Evolutionary conservation across 2,113 vertebrate genomes (phyloP), one percentile per base, ranked within the genome.

Genomic region (Siniperca chuatsi): DNA sequence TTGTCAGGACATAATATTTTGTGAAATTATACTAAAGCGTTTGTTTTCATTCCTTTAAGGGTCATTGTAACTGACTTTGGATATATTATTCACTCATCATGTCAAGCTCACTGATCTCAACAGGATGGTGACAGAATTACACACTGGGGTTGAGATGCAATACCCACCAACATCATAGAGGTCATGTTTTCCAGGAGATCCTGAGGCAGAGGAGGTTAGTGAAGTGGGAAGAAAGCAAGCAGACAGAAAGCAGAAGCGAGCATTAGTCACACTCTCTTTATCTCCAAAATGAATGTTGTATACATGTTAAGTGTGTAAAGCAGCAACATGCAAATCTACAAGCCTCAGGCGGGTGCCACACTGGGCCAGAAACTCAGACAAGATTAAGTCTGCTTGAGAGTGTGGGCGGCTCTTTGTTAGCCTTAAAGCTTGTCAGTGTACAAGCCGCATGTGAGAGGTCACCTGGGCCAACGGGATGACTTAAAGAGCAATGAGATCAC

Each of bases 81-180:
- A 2, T 18, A 10, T 25, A 7, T 18, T 46, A n/a, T 69, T 48
- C 21, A 37, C 20, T 20, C 25, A 48, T 44, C 25, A 50, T 37
- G 57, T 35, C 21, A n/a, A 18, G 33, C 33, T 37, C 57, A n/a
- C 48, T 54, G 61, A 25, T 37, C 64, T 29, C 37, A 65, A 42
- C 0, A 35, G 9, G 25, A 29, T 29, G 46, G 73, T 68, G 48
- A 58, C n/a, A 12, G 13, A 2, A 65, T 18, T 13, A 73, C 81
- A 84, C 42, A 68, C 25, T 37, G 48, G 3, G 15, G 23, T 35
- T 42, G 33, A 75, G 44, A 46, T 52, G 10, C 35, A 42, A 60
- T 93, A 96, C 94, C 92, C 93, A 95, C 93, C 94, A n/a, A 78
- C 77, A 67, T 89, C 89, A 87, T 92, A 94, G 76, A 92, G 91